Base-by-base conservation (phyloP, 92 coral and sea anemone species). In the Parazoanthus swiftii region DNA sequence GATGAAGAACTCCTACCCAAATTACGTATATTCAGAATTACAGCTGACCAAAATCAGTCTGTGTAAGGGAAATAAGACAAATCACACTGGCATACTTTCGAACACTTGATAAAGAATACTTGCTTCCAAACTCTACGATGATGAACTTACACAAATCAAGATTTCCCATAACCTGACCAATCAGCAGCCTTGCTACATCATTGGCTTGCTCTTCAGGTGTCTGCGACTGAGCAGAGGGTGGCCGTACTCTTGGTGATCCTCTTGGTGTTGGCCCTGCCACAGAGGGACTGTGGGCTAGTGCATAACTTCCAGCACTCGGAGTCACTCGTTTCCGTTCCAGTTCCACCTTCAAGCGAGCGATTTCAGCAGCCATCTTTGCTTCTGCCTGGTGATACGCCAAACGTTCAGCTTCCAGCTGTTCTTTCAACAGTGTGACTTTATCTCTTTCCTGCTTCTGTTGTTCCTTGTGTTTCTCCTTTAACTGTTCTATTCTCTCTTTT, bases 281-380 rank as follows among this genome's bases (percentile, higher is more conserved):
- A 65, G 86, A 71, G 26, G 83, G 75, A 50, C 86, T 87, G 48
- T 91, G 80, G 14, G 88, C 63, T 7, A 51, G 36, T 39, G 86
- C 66, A 54, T 66, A 59, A 4, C 80, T 65, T 48, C 46, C 76
- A n/a, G 65, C 58, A 51, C 82, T 67, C 23, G 36, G 81, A 2
- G 56, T 36, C 5, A 79, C 89, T 36, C 82, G 81, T 4, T 84
- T 66, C 29, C 91, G 80, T 35, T 91, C 90, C 42, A 95, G 89
- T 29, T 95, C 91, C 21, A 81, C 76, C 67, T 86, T 89, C 26
- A 95, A 80, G n/a, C 89, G 86, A 18, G 87, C 79, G 36, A 93
- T 95, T 72, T 93, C 95, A 44, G 83, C 89, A 15, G 89, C 88
- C 89, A 91, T 93, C 74, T 88, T 79, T 39, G 82, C 88, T 70